These are phyloP conservation scores for Streptopelia turtur DNA, from an alignment of 2,797 vertebrate genomes.

Conservation along the genomic window DNA sequence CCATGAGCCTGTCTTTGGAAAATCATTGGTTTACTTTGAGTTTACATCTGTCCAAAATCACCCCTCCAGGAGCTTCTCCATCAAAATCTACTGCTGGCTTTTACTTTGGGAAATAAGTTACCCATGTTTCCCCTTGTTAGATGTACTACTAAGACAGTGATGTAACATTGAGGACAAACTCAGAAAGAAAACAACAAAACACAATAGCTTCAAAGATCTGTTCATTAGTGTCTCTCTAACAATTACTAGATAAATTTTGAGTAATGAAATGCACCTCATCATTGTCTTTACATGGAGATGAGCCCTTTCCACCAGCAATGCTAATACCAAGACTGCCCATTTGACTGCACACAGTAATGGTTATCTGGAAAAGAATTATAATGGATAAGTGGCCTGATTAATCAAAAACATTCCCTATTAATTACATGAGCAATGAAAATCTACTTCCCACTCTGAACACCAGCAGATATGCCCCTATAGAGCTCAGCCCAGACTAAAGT, in stretches of 20 bases:
- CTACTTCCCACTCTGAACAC: neutral
- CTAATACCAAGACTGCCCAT: conserved; percentile 87
- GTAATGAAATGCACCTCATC: conserved; percentile 82
- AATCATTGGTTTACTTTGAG: neutral
- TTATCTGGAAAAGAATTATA: conserved; percentile 81
- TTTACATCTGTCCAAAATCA: neutral
- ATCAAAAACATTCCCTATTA: conserved; percentile 27
- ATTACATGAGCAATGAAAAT: neutral
- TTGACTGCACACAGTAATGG: conserved; percentile 87
- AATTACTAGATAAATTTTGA: conserved; percentile 16
- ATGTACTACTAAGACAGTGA: neutral
- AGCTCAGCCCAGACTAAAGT: neutral
- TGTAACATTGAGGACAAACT: neutral
- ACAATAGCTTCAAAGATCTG: neutral
- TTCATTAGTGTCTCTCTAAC: neutral
- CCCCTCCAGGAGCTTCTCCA: neutral
- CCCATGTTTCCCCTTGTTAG: neutral
- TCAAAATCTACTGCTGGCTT: neutral
- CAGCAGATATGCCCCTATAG: neutral
- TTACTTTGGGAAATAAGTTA: neutral
- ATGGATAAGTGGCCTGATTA: conserved; percentile 17
- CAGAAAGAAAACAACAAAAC: conserved; percentile 7
- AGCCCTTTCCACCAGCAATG: conserved; percentile 88
- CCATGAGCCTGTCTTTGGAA: neutral
- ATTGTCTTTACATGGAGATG: conserved; percentile 85